Base-by-base conservation (phyloP, 2,797 vertebrate species). In the Mionectes olivaceus region DNA sequence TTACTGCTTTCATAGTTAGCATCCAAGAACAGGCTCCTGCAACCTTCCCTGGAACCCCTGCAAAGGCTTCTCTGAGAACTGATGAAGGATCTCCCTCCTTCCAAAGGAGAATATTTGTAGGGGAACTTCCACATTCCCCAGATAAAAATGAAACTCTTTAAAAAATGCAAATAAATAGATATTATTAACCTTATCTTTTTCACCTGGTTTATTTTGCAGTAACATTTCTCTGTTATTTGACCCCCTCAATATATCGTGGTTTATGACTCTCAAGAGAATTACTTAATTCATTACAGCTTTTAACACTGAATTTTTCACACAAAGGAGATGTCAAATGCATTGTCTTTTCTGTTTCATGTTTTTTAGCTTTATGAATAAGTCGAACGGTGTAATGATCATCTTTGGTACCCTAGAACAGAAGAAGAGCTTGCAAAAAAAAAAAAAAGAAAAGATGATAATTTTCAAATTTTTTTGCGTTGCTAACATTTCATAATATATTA, bases 311-410 rank as follows among this genome's bases (percentile, higher is more conserved):
- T 86, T 93, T 64, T 37, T 80, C 30, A 15, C 73, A 83, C 65
- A 83, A 87, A 89, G 41, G n/a, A 83, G 65, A 53, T 75, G 44
- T 63, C 0, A 0, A 67, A 56, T 57, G 9, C 33, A 52, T 78
- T 75, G 27, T 89, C 30, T 91, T 81, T 80, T 83, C 49, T 83
- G 16, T 83, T 14, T 76, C 78, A 23, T 19, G 19, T 65, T 91
- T 65, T 79, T 91, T 93, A 93, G 68, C 32, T 93, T 85, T 86
- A 56, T 69, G 79, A 83, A 75, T 80, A 83, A 83, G 4, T 67
- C 65, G 61, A 93, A 92, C 78, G n/a, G 22, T 92, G 8, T 47
- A 86, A 83, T n/a, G 15, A 69, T 76, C 23, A 15, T 91, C 65
- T 83, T 80, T 83, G 28, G 25, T 68, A 49, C 10, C 6, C 23